Evolutionary conservation across 37 sponge, comb jelly and placozoan species (phyloP).

Genomic region (Chondrosia reniformis): DNA sequence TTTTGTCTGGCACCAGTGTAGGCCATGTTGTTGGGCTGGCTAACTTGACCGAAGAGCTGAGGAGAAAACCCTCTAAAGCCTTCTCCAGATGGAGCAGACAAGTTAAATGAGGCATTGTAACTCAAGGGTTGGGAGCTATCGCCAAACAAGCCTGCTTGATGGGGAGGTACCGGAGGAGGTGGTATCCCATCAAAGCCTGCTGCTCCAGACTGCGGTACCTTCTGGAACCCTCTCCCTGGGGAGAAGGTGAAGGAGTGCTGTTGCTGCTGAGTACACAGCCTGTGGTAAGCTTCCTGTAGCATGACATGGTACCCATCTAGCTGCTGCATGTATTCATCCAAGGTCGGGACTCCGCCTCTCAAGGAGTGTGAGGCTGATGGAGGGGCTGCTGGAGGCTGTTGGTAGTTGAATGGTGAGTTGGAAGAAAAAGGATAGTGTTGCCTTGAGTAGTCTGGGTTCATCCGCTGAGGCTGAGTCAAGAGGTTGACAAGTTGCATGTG

Average conservation of each 20-base stretch:
- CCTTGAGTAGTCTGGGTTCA: neutral
- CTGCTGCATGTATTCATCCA: constrained; percentile 34
- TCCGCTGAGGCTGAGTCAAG: constrained; percentile 25
- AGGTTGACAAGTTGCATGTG: constrained; percentile 45
- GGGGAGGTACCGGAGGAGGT: too few relatives aligned
- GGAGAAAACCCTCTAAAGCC: neutral
- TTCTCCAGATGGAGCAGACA: neutral
- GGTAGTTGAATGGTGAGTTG: neutral
- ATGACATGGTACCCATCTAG: constrained; percentile 48
- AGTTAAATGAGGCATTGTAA: too few relatives aligned
- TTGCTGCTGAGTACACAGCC: constrained; percentile 22
- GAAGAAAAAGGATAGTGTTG: neutral
- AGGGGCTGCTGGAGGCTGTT: neutral
- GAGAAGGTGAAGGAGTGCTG: neutral
- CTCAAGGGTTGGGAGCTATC: neutral
- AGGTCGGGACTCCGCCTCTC: neutral
- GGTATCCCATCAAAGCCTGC: too few relatives aligned
- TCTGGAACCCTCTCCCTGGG: neutral
- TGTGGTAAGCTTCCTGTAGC: constrained; percentile 39
- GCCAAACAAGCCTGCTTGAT: neutral
- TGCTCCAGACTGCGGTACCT: too few relatives aligned
- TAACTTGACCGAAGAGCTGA: neutral
- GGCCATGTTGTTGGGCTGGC: neutral
- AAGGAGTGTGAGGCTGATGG: neutral
- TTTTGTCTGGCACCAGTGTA: too few relatives aligned